A percentile compares a stretch with the other conserved stretches of the same genome.
phyloP scores from a whole-genome alignment of 2,888 invertebrate species.

The Lycocerus yunnanus region DNA sequence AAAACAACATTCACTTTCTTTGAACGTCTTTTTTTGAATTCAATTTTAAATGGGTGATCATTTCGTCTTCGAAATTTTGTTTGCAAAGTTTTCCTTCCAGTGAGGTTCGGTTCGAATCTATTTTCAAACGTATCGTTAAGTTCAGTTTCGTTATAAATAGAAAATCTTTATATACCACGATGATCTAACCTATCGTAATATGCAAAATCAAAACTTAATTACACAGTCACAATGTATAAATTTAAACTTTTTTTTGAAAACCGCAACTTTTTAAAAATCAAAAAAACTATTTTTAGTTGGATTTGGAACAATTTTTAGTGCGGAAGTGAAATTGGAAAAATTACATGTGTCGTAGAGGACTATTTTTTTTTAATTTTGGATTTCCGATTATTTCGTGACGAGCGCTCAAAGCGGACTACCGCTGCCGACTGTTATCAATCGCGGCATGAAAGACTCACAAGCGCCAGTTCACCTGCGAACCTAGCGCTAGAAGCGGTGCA shows the following conservation, averaged over 20 bases:
- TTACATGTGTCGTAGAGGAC: not conserved
- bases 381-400: not conserved
- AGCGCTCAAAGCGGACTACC: slow-evolving; percentile 25
- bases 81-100: slow-evolving; percentile 21
- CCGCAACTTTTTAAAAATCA: not conserved
- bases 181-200: slow-evolving; percentile 22
- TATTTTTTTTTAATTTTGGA: not conserved
- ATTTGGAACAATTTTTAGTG: not conserved
- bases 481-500: slow-evolving; percentile 20
- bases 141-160: slow-evolving; percentile 30
- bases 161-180: slow-evolving; percentile 24
- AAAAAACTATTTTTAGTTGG: not conserved
- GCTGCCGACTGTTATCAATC: slow-evolving; percentile 26
- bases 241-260: not conserved
- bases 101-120: slow-evolving; percentile 21
- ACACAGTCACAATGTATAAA: not conserved
- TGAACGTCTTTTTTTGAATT: slow-evolving; percentile 6
- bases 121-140: slow-evolving; percentile 23
- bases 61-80: slow-evolving; percentile 6
- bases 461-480: slow-evolving; percentile 26
- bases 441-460: slow-evolving; percentile 21
- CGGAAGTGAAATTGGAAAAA: not conserved
- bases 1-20: not conserved
- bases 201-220: slow-evolving; percentile 5
- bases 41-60: slow-evolving; percentile 8